Evolutionary conservation across 2,113 vertebrate genomes (phyloP), one percentile per base, ranked within the genome.

Genomic region (Opisthocomus hoazin): DNA sequence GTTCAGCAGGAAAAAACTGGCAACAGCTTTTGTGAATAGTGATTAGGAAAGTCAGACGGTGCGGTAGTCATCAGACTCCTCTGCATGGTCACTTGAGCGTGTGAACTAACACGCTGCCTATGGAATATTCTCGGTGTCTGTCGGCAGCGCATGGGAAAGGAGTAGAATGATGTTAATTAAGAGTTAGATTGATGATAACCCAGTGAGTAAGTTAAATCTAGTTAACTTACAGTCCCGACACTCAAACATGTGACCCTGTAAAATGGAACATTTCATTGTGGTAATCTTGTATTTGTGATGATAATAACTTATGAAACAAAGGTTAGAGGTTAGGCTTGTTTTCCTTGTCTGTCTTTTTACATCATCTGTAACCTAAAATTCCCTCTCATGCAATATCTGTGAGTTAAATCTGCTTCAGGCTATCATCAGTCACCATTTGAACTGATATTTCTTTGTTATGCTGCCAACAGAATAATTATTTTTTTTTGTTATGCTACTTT

Each of bases 251-350:
- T 95, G 90, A 91, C 80, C 70, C 57, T 7, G 9, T 91, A 53
- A 92, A 96, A 84, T 89, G 32, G 45, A 94, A 89, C 84, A 61
- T 94, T 97, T 97, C 70, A 69, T 89, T 93, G 80, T 84, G 80
- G 91, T 89, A 93, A 91, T 95, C 83, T 93, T 56, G 41, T 89
- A 69, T 94, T 96, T 96, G 61, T 93, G 89, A 89, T 93, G 95
- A 75, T 95, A 69, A 95, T 94, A 84, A 89, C 48, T 92, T 85
- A 76, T 22, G 87, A 93, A 97, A 94, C 69, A 92, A 91, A 93
- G 95, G 90, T 87, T 97, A 85, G 89, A 96, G 92, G 83, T 94
- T 95, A 84, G 73, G 50, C 80, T 96, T 96, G 94, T 95, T 96
- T 96, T 95, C 91, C 87, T 63, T 90, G 90, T 96, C 84, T 94